Percentiles rank a stretch among this genome's conserved stretches.
phyloP scores from a whole-genome alignment of 2,888 invertebrate species.

The Lymantria dispar region DNA sequence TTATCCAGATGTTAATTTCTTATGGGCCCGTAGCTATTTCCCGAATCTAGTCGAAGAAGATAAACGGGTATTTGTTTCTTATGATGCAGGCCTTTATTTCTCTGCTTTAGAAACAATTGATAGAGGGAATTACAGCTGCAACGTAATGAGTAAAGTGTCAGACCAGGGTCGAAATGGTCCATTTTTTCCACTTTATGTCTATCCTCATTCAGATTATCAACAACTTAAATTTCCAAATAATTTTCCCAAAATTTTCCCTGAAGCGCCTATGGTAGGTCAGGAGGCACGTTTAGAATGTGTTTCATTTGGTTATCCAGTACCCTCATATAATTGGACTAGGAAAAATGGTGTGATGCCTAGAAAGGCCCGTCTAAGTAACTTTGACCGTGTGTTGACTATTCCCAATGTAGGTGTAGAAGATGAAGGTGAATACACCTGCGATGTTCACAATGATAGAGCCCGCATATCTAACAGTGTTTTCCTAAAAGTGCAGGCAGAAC shows the following conservation, averaged over 20 bases:
- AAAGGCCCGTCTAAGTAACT: slow-evolving; percentile 87
- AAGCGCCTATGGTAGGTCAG: slow-evolving; percentile 94
- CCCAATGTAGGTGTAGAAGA: slow-evolving; percentile 94
- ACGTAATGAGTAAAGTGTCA: slow-evolving; percentile 93
- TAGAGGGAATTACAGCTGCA: slow-evolving; percentile 94
- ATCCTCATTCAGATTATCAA: slow-evolving; percentile 94
- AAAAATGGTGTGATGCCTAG: slow-evolving; percentile 88
- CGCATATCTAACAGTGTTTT: slow-evolving; percentile 89
- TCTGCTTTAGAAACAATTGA: slow-evolving; percentile 96
- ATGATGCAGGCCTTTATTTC: slow-evolving; percentile 97
- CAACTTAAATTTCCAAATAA: slow-evolving; percentile 96
- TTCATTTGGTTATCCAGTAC: slow-evolving; percentile 97
- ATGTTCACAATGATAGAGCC: slow-evolving; percentile 90
- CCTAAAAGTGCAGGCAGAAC: slow-evolving; percentile 93
- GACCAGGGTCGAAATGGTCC: slow-evolving; percentile 95
- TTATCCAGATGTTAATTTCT: slow-evolving; percentile 93
- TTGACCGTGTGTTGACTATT: slow-evolving; percentile 92
- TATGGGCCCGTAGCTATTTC: slow-evolving; percentile 95
- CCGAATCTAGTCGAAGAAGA: slow-evolving; percentile 97
- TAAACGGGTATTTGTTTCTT: slow-evolving; percentile 94
- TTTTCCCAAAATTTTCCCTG: slow-evolving; percentile 97
- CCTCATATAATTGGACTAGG: slow-evolving; percentile 96
- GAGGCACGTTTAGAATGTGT: slow-evolving; percentile 96
- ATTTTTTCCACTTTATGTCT: slow-evolving; percentile 90
- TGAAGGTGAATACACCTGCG: slow-evolving; percentile 95